Evolutionary conservation across 2,888 invertebrate species (phyloP).

Genomic region (Ommatoiulus sabulosus): DNA sequence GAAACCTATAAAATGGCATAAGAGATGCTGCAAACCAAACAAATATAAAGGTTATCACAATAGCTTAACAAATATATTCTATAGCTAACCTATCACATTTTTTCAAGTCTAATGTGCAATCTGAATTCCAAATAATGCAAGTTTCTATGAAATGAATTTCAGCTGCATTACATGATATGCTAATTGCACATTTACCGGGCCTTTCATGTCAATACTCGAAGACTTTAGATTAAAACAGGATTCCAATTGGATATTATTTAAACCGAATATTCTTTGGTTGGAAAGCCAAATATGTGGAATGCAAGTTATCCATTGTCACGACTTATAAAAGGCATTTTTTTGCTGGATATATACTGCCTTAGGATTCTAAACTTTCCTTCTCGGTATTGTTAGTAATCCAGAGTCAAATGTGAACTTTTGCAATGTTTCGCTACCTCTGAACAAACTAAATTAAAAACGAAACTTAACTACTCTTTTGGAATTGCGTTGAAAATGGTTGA

Average conservation of each 20-base stretch:
- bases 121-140: background rate
- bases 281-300: background rate
- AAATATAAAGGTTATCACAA: slow-evolving; percentile 4
- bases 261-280: background rate
- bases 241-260: background rate
- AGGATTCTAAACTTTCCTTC: background rate
- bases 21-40: background rate
- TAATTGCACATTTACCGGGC: background rate
- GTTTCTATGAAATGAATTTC: background rate
- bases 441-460: background rate
- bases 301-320: background rate
- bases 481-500: slow-evolving; percentile 84
- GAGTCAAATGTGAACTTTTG: background rate
- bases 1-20: background rate
- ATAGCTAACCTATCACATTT: slow-evolving; percentile 7
- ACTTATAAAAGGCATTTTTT: background rate
- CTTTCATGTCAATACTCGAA: background rate
- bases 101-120: background rate
- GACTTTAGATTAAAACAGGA: background rate
- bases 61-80: background rate
- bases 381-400: background rate
- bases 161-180: background rate
- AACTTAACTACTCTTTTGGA: slow-evolving; percentile 4
- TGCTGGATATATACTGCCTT: background rate
- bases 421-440: background rate